These are phyloP conservation scores for Thera britannica DNA, from an alignment of 2,888 invertebrate genomes.

Conservation along the genomic window DNA sequence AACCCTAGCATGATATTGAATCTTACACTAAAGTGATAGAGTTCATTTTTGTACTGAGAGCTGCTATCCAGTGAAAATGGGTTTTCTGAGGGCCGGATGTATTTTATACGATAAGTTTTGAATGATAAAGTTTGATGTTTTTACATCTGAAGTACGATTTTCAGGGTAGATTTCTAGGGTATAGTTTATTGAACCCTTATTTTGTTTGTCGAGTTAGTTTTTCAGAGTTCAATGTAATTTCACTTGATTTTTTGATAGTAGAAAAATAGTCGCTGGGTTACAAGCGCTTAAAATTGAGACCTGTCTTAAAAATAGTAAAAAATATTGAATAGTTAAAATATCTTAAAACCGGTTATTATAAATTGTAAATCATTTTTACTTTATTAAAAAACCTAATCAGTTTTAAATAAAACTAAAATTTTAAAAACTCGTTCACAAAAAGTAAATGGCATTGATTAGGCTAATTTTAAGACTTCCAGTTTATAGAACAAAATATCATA, in stretches of 20 bases:
- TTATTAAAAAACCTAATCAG: too few relatives aligned
- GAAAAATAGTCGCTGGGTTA: too few relatives aligned
- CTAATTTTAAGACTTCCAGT: too few relatives aligned
- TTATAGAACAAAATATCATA: too few relatives aligned
- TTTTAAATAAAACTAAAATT: too few relatives aligned
- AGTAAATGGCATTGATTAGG: too few relatives aligned
- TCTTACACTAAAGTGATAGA: slow-evolving; percentile 1
- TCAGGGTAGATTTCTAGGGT: slow-evolving; percentile 24
- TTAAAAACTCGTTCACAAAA: too few relatives aligned
- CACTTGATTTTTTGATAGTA: neutral
- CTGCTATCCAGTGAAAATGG: slow-evolving; percentile 1
- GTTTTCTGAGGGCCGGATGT: slow-evolving; percentile 45
- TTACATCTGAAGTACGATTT: slow-evolving; percentile 31
- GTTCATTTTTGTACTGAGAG: slow-evolving; percentile 11
- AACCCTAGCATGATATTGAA: neutral
- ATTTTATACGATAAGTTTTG: slow-evolving; percentile 54
- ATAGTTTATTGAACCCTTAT: slow-evolving; percentile 36
- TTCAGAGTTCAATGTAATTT: slow-evolving; percentile 16
- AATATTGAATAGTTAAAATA: too few relatives aligned
- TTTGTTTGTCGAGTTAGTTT: slow-evolving; percentile 17
- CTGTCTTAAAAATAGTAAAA: too few relatives aligned
- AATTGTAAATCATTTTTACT: too few relatives aligned
- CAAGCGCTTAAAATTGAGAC: too few relatives aligned
- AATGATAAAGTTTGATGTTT: slow-evolving; percentile 42
- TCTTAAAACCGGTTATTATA: too few relatives aligned